Conservation (phyloP, 1,140 invertebrate species). For the Drosophila ficusphila region DNA sequence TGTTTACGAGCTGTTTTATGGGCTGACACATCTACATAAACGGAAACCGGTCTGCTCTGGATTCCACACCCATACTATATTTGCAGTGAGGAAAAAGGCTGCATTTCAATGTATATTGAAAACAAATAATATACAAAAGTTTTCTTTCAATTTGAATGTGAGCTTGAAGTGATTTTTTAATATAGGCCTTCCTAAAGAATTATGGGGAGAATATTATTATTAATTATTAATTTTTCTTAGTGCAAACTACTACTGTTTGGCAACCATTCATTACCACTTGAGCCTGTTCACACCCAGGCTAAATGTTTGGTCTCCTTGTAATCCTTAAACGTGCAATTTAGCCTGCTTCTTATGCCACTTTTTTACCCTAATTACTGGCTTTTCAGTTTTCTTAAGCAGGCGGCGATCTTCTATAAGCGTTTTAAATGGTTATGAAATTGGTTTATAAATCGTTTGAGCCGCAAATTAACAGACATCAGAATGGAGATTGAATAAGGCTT, state of each 20-base stretch:
- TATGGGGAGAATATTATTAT: background rate
- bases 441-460: slow-evolving; percentile 9
- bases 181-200: no score
- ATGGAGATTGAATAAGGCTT: background rate
- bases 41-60: slow-evolving; percentile 18
- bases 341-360: slow-evolving; percentile 1
- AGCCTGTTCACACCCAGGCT: slow-evolving; percentile 57
- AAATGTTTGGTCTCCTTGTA: slow-evolving; percentile 45
- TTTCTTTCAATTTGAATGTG: no score
- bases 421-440: slow-evolving; percentile 20
- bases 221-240: background rate
- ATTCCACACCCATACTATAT: background rate
- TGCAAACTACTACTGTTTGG: background rate
- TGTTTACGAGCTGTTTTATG: slow-evolving; percentile 64
- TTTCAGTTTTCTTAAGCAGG: slow-evolving; percentile 24
- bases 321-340: slow-evolving; percentile 59
- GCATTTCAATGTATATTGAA: no score
- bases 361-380: slow-evolving; percentile 2
- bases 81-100: background rate
- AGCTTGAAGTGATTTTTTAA: no score
- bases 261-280: slow-evolving; percentile 41
- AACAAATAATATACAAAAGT: no score
- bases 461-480: background rate
- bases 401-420: slow-evolving; percentile 2
- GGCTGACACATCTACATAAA: slow-evolving; percentile 44